Base-by-base conservation (phyloP, 2,888 invertebrate species). In the Podotricha telesiphe region DNA sequence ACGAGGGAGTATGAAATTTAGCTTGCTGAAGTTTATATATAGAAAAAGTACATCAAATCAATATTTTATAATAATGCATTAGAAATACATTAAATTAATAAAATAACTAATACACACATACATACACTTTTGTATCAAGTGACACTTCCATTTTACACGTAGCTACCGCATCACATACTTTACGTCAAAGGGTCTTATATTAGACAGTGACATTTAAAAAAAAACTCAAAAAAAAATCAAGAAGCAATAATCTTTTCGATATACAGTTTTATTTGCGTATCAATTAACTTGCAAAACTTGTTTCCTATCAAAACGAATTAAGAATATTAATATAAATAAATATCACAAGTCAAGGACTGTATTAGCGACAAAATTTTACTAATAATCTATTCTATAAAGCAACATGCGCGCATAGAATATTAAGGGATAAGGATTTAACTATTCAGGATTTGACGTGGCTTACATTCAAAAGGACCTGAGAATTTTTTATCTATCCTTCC, bases 331-430 rank as follows among this genome's bases (percentile, higher is more conserved):
- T 15, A 10, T 15, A 17, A 20, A 20, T 42, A 19, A 59, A 55
- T 45, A 47, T 28, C 34, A 47, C 3, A 34, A 47, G 48, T 66
- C 58, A 58, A 66, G 48, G 47, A n/a, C 40, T 11, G 48, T 13
- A 17, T 50, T 22, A 50, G 13, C 11, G 17, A 47, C 20, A 45
- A 56, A 50, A 40, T 42, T 50, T 50, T 48, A 66, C 17, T 59
- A 66, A n/a, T n/a, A n/a, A 66, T 50, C 40, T 22, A 50, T 37
- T 22, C 28, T 10, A 20, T 37, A 19, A 50, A 48, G 17, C 48
- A 10, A 40, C 34, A 20, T 40, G n/a, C 19, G 40, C 37, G 50
- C 3, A 8, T 13, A 50, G 66, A 66, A 66, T 66, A 59, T n/a
- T 59, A 59, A 66, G 42, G 8, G 28, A 64, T 64, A 19, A 8